Base-by-base conservation (phyloP, 1,140 invertebrate genomes). In the Laupala kohalensis region DNA sequence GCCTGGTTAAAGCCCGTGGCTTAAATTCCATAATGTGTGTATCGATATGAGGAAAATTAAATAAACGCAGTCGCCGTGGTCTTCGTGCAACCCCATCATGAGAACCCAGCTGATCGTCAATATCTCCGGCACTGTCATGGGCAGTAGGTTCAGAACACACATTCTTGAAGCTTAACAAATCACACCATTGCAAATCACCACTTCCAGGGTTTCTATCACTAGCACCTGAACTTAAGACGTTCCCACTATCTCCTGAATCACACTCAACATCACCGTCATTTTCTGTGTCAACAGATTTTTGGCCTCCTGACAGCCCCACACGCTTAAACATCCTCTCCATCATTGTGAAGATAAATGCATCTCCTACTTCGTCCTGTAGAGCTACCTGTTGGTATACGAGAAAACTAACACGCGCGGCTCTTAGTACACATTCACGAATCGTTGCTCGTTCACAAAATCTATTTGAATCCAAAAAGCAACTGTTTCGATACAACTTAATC, bases 1-100 rank as follows among this genome's bases (percentile, higher is more conserved):
- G 83, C 53, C 87, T 84, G 1, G 89, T 89, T 66, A 89, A 77
- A 6, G 79, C 80, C 0, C 80, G 77, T 1, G 82, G 81, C 37
- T 78, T 70, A 28, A 74, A 73, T 27, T 74, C 73, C 73, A 74
- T 72, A 19, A 72, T 73, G 63, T 72, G 71, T 25, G 71, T 53
- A 64, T 74, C 73, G 64, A 74, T 64, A 25, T 74, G 65, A 62
- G 69, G 73, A 63, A 73, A 71, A 67, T 70, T 69, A 70, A 74
- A 67, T 15, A 70, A 69, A 62, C 72, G 71, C 64, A 69, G 24
- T n/a, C 70, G 29, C 64, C 68, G 69, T 15, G 64, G 28, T 23
- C 64, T 30, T 9, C 25, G 63, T 19, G 25, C 23, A 25, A 30
- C 69, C 13, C n/a, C 25, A 12, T 62, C 53, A 15, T 72, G 63